phyloP scores from a whole-genome alignment of 53 echinoderm and acorn worm genomes.

The Apostichopus leukothele region DNA sequence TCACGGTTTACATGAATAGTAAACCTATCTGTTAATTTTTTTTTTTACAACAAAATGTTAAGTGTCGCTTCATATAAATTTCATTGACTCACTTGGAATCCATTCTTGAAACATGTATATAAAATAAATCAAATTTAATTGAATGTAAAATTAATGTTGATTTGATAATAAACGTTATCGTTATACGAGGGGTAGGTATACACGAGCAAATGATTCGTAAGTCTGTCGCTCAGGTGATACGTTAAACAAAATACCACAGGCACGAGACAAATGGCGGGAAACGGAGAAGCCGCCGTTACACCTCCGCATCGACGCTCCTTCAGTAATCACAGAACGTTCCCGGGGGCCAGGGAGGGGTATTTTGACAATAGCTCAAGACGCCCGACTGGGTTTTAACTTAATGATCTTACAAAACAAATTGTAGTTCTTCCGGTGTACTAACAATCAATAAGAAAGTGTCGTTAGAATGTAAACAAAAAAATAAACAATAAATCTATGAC shows the following conservation, averaged over 20 bases:
- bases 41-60: too few relatives aligned
- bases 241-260: not conserved
- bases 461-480: too few relatives aligned
- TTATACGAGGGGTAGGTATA: not conserved
- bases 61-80: too few relatives aligned
- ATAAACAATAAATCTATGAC: too few relatives aligned
- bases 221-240: not conserved
- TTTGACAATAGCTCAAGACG: not conserved
- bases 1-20: too few relatives aligned
- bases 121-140: constrained; percentile 9
- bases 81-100: too few relatives aligned
- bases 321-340: not conserved
- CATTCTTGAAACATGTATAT: not conserved
- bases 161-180: not conserved
- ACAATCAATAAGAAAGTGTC: too few relatives aligned
- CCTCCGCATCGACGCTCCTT: not conserved
- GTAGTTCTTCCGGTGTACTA: too few relatives aligned
- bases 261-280: not conserved
- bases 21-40: too few relatives aligned
- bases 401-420: too few relatives aligned
- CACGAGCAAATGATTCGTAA: not conserved
- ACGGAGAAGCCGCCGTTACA: not conserved
- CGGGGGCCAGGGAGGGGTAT: not conserved
- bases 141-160: constrained; percentile 6
- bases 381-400: not conserved